Evolutionary conservation across 2,888 invertebrate species (phyloP).

Genomic region (Chymomyza procnemis): DNA sequence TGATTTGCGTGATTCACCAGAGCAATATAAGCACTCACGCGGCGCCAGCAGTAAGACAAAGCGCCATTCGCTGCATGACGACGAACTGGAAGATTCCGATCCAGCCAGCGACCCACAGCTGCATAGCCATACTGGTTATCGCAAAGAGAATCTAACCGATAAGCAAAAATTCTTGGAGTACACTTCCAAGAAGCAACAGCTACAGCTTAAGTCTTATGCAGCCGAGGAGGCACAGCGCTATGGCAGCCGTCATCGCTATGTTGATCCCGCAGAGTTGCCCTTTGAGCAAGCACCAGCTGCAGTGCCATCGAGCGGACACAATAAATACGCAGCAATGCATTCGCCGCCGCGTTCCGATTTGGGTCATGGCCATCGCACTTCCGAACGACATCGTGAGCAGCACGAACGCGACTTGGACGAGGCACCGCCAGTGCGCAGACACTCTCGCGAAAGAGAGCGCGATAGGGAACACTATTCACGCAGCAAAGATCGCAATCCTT

Average conservation of each 20-base stretch:
- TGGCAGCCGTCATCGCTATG: conserved; percentile 75
- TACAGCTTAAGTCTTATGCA: conserved; percentile 59
- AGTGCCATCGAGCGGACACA: conserved; percentile 40
- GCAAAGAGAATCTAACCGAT: conserved; percentile 78
- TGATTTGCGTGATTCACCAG: conserved; percentile 45
- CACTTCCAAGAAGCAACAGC: conserved; percentile 60
- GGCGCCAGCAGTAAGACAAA: conserved; percentile 34
- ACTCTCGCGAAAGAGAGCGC: conserved; percentile 43
- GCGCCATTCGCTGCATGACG: conserved; percentile 50
- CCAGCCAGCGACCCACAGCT: conserved; percentile 55
- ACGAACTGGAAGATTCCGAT: conserved; percentile 42
- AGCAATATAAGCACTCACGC: conserved; percentile 19
- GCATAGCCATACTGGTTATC: conserved; percentile 51
- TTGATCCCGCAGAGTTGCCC: conserved; percentile 75
- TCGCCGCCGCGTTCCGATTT: conserved; percentile 48
- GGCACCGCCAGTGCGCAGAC: conserved; percentile 26
- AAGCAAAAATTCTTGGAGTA: conserved; percentile 78
- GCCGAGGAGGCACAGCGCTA: conserved; percentile 73
- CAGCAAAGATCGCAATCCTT: conserved; percentile 77
- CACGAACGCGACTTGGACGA: conserved; percentile 34
- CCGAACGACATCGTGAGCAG: conserved; percentile 44
- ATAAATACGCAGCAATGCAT: conserved; percentile 65
- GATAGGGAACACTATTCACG: conserved; percentile 58
- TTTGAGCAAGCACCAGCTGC: conserved; percentile 60
- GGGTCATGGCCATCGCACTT: conserved; percentile 32